These are phyloP conservation scores for Crenichthys baileyi DNA, from an alignment of 2,797 vertebrate genomes.

Conservation along the genomic window DNA sequence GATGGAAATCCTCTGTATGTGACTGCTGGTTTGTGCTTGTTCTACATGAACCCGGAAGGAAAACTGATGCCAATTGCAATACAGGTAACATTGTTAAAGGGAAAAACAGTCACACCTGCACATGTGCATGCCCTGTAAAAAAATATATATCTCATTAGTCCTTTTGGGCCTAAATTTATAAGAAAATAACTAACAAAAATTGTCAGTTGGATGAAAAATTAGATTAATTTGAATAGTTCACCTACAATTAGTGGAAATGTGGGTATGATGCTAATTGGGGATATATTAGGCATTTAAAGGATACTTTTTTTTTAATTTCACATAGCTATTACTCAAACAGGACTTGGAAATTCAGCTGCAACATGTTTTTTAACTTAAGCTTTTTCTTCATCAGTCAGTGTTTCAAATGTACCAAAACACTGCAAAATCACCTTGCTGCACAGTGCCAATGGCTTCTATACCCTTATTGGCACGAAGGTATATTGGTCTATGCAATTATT, in stretches of 20 bases:
- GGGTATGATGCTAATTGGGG: not conserved
- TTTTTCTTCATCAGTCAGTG: no score
- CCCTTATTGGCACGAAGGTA: no score
- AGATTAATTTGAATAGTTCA: no score
- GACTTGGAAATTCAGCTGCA: not conserved
- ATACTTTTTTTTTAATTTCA: no score
- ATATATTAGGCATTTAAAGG: not conserved
- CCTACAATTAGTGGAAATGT: no score
- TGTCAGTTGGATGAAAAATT: not conserved
- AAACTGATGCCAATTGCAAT: conserved; percentile 68
- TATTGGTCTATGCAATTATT: no score
- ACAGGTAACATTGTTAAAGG: conserved; percentile 38
- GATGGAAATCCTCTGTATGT: conserved; percentile 34
- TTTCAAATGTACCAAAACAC: no score
- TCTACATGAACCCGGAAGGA: conserved; percentile 58
- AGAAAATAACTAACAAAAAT: not conserved
- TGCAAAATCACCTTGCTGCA: no score
- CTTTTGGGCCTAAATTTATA: not conserved
- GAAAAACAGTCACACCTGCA: no score
- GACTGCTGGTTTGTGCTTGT: conserved; percentile 55
- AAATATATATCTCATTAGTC: no score
- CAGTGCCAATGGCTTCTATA: no score
- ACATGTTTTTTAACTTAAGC: not conserved
- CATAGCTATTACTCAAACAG: no score
- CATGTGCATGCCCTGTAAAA: not conserved